Evolutionary conservation across 2,888 invertebrate genomes (phyloP).

Genomic region (Ischnus inquisitorius): DNA sequence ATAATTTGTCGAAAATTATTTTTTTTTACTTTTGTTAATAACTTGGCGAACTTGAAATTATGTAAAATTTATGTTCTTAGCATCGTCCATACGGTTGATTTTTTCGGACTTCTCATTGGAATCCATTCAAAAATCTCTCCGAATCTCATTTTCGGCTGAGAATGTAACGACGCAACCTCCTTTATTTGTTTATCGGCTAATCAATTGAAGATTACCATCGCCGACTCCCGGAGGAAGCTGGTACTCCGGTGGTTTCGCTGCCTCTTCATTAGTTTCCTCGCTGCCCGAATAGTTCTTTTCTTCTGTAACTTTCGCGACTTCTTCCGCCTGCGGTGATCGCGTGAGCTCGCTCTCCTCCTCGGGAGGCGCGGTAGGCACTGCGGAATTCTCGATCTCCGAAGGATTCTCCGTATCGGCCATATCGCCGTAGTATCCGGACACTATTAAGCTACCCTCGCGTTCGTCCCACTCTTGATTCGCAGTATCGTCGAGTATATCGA

Average conservation of each 20-base stretch:
- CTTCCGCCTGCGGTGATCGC: conserved; percentile 48
- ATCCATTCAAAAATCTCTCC: too few species aligned
- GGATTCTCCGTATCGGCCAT: conserved; percentile 47
- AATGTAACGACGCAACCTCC: too few species aligned
- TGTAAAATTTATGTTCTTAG: too few species aligned
- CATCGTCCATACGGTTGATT: too few species aligned
- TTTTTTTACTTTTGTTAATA: too few species aligned
- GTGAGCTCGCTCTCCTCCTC: conserved; percentile 32
- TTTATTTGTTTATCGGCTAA: neutral
- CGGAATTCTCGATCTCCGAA: conserved; percentile 40
- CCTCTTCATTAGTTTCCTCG: conserved; percentile 66
- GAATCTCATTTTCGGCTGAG: too few species aligned
- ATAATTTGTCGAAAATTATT: too few species aligned
- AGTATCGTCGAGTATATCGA: conserved; percentile 60
- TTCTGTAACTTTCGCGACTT: conserved; percentile 53
- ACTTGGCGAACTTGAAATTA: too few species aligned
- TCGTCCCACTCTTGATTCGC: conserved; percentile 33
- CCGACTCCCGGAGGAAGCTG: conserved; percentile 62
- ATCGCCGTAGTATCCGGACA: conserved; percentile 30
- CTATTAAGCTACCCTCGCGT: conserved; percentile 32
- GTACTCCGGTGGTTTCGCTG: conserved; percentile 68
- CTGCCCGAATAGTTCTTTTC: neutral
- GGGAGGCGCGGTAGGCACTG: conserved; percentile 24
- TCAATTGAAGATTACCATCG: conserved; percentile 58
- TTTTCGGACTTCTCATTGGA: too few species aligned